phyloP scores from a whole-genome alignment of 2,113 vertebrate species.

The mouse (Mus musculus) region DNA sequence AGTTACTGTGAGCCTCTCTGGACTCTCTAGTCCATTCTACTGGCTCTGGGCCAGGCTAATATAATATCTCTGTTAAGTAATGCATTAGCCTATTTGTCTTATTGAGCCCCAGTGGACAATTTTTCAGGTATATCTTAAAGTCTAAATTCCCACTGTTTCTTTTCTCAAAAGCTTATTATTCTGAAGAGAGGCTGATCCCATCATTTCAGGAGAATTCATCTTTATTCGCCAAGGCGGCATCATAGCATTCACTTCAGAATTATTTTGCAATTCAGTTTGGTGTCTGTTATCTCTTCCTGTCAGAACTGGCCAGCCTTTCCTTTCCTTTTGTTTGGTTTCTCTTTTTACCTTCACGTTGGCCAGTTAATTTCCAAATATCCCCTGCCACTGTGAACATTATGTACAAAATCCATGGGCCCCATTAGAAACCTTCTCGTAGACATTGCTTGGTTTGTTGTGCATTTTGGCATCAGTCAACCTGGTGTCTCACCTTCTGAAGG shows the following conservation, averaged over 20 bases:
- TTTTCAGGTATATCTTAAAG: not conserved
- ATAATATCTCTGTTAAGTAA: not conserved
- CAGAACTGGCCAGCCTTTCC: not conserved
- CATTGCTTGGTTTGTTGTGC: not conserved
- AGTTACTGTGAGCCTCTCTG: not conserved
- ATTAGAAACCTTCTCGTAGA: not conserved
- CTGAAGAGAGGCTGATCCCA: not conserved
- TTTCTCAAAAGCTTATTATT: not conserved
- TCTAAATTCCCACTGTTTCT: not conserved
- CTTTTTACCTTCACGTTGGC: not conserved
- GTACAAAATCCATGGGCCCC: not conserved
- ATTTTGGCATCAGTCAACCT: not conserved
- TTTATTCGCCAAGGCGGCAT: not conserved
- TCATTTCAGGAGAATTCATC: not conserved
- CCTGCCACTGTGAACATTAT: not conserved
- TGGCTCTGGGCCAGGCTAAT: not conserved
- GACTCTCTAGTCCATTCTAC: not conserved
- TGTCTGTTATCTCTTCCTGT: not conserved
- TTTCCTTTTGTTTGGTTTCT: not conserved
- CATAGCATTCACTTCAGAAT: not conserved
- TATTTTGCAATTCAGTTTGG: not conserved
- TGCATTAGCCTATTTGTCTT: not conserved
- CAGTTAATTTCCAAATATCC: not conserved
- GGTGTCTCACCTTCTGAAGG: not conserved
- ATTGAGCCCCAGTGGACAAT: not conserved